Evolutionary conservation across 2,113 vertebrate genomes (phyloP), one percentile per base, ranked within the genome.

Genomic region (Abramis brama): DNA sequence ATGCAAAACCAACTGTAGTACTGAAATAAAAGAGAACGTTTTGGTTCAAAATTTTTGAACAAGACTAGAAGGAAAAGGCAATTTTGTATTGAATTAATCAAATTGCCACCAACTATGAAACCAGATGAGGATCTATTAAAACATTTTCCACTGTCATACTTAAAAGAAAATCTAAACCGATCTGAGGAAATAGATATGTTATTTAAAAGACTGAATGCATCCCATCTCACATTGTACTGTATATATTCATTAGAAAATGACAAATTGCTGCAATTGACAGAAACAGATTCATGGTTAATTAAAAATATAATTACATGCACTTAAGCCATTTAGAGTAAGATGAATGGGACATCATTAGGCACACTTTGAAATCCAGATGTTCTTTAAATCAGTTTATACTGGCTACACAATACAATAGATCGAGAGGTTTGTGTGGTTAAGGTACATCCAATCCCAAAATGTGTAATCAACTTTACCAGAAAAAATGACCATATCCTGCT

Each of bases 241-340:
- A 85, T 84, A 79, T 91, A n/a, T 92, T 91, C 88, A 89, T 87
- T 77, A 89, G 84, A 60, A 83, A 91, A 87, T 91, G 87, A 94
- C 93, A 91, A 95, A 94, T 95, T 90, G 91, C 87, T 90, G 82
- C 90, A 93, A 92, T 89, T 94, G 94, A 93, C 93, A 93, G 92
- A 93, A 94, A 94, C 91, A 93, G 90, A 94, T 95, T 94, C 93
- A 93, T 91, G 93, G 92, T 92, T 94, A 94, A 95, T 95, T 95
- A 94, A 94, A 94, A 94, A 93, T 87, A 84, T 95, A 95, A 95
- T 95, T 94, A 92, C 91, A 88, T 93, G 91, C 93, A 94, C 94
- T 95, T 95, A 93, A 94, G 92, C 92, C 93, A 94, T 94, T 95
- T 94, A 92, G 92, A 90, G 90, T 83, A 94, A 94, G 94, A 95